These are phyloP conservation scores for Hormaphis cornu DNA, from an alignment of 1,140 invertebrate genomes.

Conservation along the genomic window DNA sequence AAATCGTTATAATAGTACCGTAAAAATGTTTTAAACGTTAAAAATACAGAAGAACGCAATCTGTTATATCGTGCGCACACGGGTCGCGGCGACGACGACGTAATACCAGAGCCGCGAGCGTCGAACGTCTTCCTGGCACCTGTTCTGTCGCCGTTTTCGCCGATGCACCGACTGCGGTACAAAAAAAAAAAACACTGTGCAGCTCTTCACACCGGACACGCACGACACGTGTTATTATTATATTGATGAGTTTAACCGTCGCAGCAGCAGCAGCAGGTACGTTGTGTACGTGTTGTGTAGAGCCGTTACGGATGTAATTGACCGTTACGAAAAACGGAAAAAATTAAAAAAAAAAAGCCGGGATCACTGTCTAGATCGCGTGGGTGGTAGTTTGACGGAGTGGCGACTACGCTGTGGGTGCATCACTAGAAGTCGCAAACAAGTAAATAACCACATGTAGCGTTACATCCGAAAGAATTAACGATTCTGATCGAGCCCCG, in stretches of 20 bases:
- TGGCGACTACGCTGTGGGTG: no score
- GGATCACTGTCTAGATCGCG: neutral
- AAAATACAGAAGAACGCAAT: no score
- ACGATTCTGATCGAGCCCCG: no score
- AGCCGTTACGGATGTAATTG: constrained; percentile 26
- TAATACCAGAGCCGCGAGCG: neutral
- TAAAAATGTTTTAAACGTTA: no score
- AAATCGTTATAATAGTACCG: no score
- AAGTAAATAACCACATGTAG: no score
- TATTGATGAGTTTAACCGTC: constrained; percentile 29
- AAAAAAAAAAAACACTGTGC: neutral
- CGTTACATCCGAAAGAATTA: no score
- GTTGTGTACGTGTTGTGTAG: neutral
- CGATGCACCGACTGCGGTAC: neutral
- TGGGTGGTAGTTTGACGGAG: no score
- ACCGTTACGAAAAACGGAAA: neutral
- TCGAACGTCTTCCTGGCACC: constrained; percentile 18
- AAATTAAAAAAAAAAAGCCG: neutral
- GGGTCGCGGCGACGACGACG: neutral
- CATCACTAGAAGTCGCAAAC: no score
- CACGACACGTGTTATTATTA: neutral
- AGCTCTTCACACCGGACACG: neutral
- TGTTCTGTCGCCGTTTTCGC: neutral
- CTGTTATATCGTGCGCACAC: neutral
- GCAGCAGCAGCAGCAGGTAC: neutral